A percentile compares a stretch with the other conserved stretches of the same genome.
phyloP scores from a whole-genome alignment of 2,888 invertebrate genomes.

The Sclerodermus sp. region DNA sequence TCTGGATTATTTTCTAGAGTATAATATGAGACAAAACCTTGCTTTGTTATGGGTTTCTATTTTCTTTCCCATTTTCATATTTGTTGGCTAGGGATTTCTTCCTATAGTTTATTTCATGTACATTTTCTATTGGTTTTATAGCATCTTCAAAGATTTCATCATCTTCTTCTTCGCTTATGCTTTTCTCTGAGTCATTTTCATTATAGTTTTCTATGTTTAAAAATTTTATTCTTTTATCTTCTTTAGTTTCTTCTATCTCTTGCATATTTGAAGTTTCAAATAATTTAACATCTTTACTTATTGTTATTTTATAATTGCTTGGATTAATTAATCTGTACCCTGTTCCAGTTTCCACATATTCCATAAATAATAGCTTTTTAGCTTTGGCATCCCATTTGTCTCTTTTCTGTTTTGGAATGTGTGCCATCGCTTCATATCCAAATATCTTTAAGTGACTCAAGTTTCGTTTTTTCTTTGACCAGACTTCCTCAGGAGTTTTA shows the following conservation, averaged over 20 bases:
- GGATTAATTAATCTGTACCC: slow-evolving; percentile 1
- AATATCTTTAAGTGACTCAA: not conserved
- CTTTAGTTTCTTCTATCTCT: not conserved
- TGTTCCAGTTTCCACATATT: slow-evolving; percentile 4
- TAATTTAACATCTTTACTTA: slow-evolving; percentile 1
- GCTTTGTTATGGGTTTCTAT: not conserved
- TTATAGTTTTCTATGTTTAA: not conserved
- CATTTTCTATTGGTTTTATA: too few relatives aligned
- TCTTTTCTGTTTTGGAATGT: not conserved
- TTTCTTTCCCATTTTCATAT: not conserved
- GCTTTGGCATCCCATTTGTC: slow-evolving; percentile 2
- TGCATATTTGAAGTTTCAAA: too few relatives aligned
- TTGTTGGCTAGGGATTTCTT: too few relatives aligned
- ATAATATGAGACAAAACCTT: not conserved
- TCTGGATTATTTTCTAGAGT: not conserved
- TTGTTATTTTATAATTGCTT: not conserved
- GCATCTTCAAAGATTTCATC: too few relatives aligned
- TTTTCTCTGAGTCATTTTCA: too few relatives aligned
- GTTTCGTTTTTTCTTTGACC: not conserved
- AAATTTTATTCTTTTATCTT: too few relatives aligned
- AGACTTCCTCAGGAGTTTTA: not conserved
- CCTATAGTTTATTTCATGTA: too few relatives aligned
- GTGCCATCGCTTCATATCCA: not conserved
- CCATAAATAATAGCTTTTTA: slow-evolving; percentile 6
- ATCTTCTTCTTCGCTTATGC: too few relatives aligned